Percentiles rank a stretch among this genome's conserved stretches.
Evolutionary conservation across 1,140 invertebrate species (phyloP).

Genomic region (Hydropsyche tenuis): DNA sequence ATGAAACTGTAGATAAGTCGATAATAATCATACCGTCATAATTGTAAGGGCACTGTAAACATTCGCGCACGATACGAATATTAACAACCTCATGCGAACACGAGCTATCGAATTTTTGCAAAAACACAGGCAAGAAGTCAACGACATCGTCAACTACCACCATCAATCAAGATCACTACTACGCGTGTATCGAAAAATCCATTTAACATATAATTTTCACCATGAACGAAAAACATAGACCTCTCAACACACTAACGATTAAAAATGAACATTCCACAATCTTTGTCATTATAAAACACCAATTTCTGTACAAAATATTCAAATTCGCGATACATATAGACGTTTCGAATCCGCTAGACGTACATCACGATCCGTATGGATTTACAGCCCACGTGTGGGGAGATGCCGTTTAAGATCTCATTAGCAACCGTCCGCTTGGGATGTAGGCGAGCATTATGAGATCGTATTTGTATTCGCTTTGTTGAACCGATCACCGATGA

Average conservation of each 20-base stretch:
- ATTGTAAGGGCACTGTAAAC: constrained; percentile 35
- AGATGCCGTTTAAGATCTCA: constrained; percentile 41
- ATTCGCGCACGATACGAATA: constrained; percentile 32
- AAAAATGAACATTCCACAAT: no score
- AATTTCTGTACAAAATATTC: not conserved
- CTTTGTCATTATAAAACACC: not conserved
- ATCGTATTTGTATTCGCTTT: constrained; percentile 34
- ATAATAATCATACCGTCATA: constrained; percentile 29
- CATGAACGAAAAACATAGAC: no score
- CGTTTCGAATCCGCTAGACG: not conserved
- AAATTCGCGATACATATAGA: not conserved
- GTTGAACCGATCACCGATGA: constrained; percentile 15
- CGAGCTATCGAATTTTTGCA: no score
- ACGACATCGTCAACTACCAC: no score
- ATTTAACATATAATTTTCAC: no score
- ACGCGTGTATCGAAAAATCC: no score
- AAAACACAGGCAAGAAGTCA: no score
- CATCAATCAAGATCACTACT: no score
- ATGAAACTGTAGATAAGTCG: constrained; percentile 25
- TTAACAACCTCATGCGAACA: constrained; percentile 20
- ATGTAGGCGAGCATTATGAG: constrained; percentile 33
- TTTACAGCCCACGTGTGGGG: constrained; percentile 36
- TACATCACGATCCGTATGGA: constrained; percentile 37
- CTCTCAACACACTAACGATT: no score
- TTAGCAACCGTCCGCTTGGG: constrained; percentile 32